These are phyloP conservation scores for Lanius collurio DNA, from an alignment of 2,113 vertebrate species.

Conservation along the genomic window DNA sequence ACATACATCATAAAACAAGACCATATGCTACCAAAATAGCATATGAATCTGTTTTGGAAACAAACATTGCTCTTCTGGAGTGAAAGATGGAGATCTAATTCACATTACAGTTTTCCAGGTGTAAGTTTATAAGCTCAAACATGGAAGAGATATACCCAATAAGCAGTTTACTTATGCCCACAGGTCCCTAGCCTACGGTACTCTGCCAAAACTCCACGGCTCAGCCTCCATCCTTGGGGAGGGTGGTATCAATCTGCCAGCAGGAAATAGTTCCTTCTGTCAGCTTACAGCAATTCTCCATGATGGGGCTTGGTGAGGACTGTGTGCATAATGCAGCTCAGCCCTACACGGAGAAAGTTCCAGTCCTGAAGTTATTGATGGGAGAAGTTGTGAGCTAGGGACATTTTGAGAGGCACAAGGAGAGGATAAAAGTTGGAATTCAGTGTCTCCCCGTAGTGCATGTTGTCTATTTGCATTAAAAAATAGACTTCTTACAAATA, in stretches of 20 bases:
- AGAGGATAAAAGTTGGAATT: background rate
- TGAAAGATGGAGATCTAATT: background rate
- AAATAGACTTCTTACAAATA: background rate
- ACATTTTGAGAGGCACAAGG: background rate
- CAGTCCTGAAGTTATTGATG: background rate
- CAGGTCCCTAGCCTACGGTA: background rate
- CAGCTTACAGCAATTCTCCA: background rate
- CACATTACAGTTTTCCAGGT: background rate
- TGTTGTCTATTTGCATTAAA: background rate
- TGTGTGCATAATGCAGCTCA: background rate
- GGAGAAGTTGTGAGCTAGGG: background rate
- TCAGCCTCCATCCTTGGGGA: background rate
- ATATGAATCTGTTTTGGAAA: background rate
- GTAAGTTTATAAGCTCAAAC: background rate
- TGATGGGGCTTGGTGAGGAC: accelerated
- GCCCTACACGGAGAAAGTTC: background rate
- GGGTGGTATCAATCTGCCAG: background rate
- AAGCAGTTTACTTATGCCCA: background rate
- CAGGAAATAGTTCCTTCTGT: background rate
- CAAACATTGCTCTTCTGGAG: background rate
- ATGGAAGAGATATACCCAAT: background rate
- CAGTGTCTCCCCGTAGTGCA: background rate
- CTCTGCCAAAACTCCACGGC: background rate
- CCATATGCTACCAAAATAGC: background rate
- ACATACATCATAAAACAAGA: background rate